phyloP scores from a whole-genome alignment of 1,140 invertebrate genomes.

The Hypothenemus hampei region DNA sequence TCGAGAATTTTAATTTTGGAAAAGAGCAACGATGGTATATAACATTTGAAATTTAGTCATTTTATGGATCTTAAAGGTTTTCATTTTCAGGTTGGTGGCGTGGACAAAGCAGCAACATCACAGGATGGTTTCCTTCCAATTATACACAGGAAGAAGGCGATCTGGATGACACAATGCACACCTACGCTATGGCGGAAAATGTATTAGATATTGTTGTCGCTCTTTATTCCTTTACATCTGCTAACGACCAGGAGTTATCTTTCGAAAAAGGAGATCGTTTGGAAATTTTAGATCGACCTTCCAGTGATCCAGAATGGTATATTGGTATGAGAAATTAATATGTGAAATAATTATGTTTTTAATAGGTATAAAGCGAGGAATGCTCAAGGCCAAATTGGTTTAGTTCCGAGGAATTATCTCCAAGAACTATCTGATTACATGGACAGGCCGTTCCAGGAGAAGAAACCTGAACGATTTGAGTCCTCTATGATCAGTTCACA shows the following conservation, averaged over 20 bases:
- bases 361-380: conserved; percentile 86
- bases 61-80: too few relatives aligned
- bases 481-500: conserved; percentile 46
- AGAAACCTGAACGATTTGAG: conserved; percentile 49
- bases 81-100: conserved; percentile 82
- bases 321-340: neutral
- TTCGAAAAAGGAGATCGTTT: conserved; percentile 94
- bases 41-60: neutral
- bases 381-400: conserved; percentile 81
- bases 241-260: conserved; percentile 94
- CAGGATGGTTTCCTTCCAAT: conserved; percentile 96
- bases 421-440: conserved; percentile 85
- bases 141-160: conserved; percentile 87
- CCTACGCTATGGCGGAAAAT: conserved; percentile 88
- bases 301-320: conserved; percentile 93
- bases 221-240: conserved; percentile 89
- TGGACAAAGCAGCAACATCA: conserved; percentile 76
- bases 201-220: conserved; percentile 92
- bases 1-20: conserved; percentile 89
- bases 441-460: conserved; percentile 70
- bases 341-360: conserved; percentile 1
- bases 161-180: conserved; percentile 77
- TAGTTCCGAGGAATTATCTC: conserved; percentile 96
- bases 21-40: conserved; percentile 89
- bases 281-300: conserved; percentile 91